Evolutionary conservation across 2,888 invertebrate genomes (phyloP), one percentile per base, ranked within the genome.

Genomic region (Acanthococcus lagerstroemiae): DNA sequence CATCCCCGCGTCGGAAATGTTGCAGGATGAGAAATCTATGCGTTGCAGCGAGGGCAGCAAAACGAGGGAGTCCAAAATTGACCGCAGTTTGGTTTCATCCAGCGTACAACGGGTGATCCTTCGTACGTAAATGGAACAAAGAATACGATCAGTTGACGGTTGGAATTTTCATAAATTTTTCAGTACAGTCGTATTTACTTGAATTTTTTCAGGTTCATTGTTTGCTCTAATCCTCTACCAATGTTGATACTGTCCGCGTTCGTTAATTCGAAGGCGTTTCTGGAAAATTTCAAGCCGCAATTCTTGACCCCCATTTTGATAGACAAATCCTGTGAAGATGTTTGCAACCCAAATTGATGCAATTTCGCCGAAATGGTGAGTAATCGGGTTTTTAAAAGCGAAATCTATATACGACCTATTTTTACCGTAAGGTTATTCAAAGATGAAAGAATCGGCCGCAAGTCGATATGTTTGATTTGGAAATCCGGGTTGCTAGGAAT

Each of bases 351-450:
- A n/a, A n/a, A n/a, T n/a, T n/a, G n/a, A n/a, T n/a, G n/a, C n/a
- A n/a, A n/a, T n/a, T n/a, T n/a, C n/a, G n/a, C n/a, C n/a, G n/a
- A n/a, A n/a, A n/a, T n/a, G n/a, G n/a, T n/a, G n/a, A n/a, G n/a
- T n/a, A n/a, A n/a, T n/a, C n/a, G n/a, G n/a, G n/a, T n/a, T n/a
- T n/a, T n/a, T n/a, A n/a, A n/a, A n/a, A n/a, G n/a, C n/a, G n/a
- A n/a, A n/a, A n/a, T n/a, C n/a, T n/a, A n/a, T n/a, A n/a, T n/a
- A n/a, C n/a, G n/a, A n/a, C n/a, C n/a, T 24, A 19, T 7, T 37
- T 24, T 19, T 45, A 60, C 67, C 60, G 26, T 24, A 17, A 67
- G 54, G 55, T 60, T 55, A 1, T 58, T n/a, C 44, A 67, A 46
- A 17, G 44, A 46, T 4, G 54, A 27, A 12, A 67, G 30, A 45